Evolutionary conservation across 2,888 invertebrate genomes (phyloP), one percentile per base, ranked within the genome.

Genomic region (Yponomeuta sedellus): DNA sequence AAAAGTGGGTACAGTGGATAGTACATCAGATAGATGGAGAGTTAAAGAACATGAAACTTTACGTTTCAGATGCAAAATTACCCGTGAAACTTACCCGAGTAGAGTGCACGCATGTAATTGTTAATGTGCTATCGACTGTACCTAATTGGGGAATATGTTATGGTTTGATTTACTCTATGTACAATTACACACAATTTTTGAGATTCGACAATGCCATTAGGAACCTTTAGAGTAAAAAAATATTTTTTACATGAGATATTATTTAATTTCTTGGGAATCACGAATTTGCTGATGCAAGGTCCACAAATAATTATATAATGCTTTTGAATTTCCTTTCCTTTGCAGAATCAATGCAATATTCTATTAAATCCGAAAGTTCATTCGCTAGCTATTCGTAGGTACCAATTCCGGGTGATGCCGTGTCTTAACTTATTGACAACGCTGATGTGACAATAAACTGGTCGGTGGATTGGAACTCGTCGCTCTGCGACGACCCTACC

Each of bases 401-500:
- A 40, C 28, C 16, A 22, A 25, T 25, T 25, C 25, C 3, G 5
- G 34, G 10, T 34, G 34, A 34, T 34, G 8, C 25, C 25, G 25
- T 4, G 25, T 25, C 25, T 34, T 34, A 34, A 8, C 8, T 8
- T 34, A 5, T 8, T 34, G 34, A 34, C 34, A 34, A 34, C n/a
- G 44, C 52, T 34, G 6, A 8, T 57, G 52, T 11, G 19, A 12
- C 44, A 52, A 52, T 4, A 25, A 25, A 22, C 64, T 22, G 22
- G 20, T 64, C 39, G 44, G 44, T 52, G 44, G 44, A 34, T 10
- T 56, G 19, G 39, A 57, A 66, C 68, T 66, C 67, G 68, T 82
- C 89, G 90, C 89, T 89, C 84, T 82, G 89, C 90, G 87, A 86
- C 88, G 75, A 77, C 72, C 40, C 75, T 74, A 80, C 79, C 34